Base-by-base conservation (phyloP, 1,140 invertebrate species). In the Pantala flavescens region DNA sequence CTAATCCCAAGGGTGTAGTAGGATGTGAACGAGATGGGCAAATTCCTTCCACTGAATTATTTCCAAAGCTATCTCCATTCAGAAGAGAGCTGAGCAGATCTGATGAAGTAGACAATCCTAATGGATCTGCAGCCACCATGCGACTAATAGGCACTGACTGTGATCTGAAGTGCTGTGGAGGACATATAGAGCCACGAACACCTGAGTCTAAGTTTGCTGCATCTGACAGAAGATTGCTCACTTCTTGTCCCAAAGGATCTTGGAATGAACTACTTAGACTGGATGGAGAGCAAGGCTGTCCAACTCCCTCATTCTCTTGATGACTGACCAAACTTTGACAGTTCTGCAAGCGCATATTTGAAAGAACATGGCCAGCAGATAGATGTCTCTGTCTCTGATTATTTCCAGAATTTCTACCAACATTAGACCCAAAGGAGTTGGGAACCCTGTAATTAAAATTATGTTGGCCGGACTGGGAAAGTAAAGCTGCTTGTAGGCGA, bases 71-170 rank as follows among this genome's bases (percentile, higher is more conserved):
- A 19, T 63, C 49, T 63, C 49, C 49, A 63, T 16, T 63, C n/a
- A 63, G 12, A 63, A 63, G 14, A 5, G 49, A 63, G 49, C 12
- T 63, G 3, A 63, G 49, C n/a, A 63, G n/a, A 63, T 63, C 49
- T 19, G 49, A 63, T 73, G 49, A 72, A 49, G 75, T 24, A 77
- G 74, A 55, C 24, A 74, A 21, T 43, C 16, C 19, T 24, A 63
- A 63, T 72, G 71, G 28, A 73, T 70, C 49, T 12, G 14, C 63
- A 23, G 72, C 73, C 42, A 84, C 82, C 87, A 88, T 89, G 73
- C 87, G 86, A 78, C 89, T 87, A n/a, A 91, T 80, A 0, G 91
- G 91, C 24, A 92, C 91, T 0, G 90, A 92, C 78, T 91, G 90
- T 5, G 90, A 91, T 70, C 91, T 84, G 76, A 72, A 72, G 16